Percentiles rank a stretch among this genome's conserved stretches.
Conservation (phyloP, 2,797 vertebrate genomes). For the Rhinoraja longicauda region DNA sequence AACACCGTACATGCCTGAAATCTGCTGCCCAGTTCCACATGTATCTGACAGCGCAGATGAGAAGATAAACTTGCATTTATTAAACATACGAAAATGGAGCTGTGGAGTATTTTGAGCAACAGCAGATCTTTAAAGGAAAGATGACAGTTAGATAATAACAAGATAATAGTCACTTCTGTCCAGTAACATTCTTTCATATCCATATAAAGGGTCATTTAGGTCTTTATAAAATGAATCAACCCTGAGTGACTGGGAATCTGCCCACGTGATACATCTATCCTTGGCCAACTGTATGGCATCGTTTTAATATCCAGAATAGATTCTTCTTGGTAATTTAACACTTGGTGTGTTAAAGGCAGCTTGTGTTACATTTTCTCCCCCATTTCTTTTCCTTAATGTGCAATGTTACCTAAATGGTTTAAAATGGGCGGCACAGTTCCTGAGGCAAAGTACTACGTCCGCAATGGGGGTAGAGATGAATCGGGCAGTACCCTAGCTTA, state of each 20-base stretch:
- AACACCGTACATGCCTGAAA: too few relatives aligned
- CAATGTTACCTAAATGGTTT: not conserved
- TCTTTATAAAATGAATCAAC: slow-evolving; percentile 24
- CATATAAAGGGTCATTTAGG: slow-evolving; percentile 19
- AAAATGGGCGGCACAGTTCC: not conserved
- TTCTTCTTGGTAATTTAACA: slow-evolving; percentile 15
- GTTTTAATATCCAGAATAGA: slow-evolving; percentile 13
- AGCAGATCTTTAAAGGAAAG: not conserved
- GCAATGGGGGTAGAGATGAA: too few relatives aligned
- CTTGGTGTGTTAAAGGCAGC: not conserved
- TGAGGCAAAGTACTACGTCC: too few relatives aligned
- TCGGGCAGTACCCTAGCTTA: too few relatives aligned
- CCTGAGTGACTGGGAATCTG: not conserved
- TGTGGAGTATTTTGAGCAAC: not conserved
- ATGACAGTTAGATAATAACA: not conserved
- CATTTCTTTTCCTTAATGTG: not conserved
- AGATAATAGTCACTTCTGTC: slow-evolving; percentile 19
- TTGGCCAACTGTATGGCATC: not conserved
- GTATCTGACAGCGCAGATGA: not conserved
- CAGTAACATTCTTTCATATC: not conserved
- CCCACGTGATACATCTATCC: not conserved
- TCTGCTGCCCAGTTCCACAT: not conserved
- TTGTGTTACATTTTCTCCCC: not conserved
- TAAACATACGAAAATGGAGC: not conserved
- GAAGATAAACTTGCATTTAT: not conserved